Evolutionary conservation across 2,113 vertebrate species (phyloP).

Genomic region (Brienomyrus longianalis): DNA sequence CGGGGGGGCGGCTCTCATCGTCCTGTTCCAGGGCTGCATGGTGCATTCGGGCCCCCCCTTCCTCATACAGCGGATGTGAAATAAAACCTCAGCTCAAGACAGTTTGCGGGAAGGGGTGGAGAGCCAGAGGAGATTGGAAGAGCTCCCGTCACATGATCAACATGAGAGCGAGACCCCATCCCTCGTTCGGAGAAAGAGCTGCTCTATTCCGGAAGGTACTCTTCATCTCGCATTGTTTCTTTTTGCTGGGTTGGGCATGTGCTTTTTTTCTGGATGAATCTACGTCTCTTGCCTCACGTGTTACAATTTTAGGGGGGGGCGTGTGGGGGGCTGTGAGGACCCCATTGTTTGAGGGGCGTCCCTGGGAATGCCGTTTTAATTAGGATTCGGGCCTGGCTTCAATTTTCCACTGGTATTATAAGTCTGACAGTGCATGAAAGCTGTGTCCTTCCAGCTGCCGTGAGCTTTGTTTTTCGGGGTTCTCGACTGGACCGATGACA

Average conservation of each 20-base stretch:
- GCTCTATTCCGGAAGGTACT: slow-evolving; percentile 7
- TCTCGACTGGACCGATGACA: background rate
- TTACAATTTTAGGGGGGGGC: slow-evolving; percentile 67
- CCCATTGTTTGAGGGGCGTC: slow-evolving; percentile 60
- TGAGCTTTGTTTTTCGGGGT: slow-evolving; percentile 24
- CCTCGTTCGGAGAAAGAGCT: slow-evolving; percentile 48
- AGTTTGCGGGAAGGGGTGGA: slow-evolving; percentile 54
- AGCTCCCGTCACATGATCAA: slow-evolving; percentile 81
- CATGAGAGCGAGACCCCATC: slow-evolving; percentile 63
- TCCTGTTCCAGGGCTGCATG: slow-evolving; percentile 80
- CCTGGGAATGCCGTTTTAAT: slow-evolving; percentile 50
- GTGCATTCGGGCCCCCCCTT: slow-evolving; percentile 70
- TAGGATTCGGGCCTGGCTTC: slow-evolving; percentile 51
- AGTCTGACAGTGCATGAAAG: slow-evolving; percentile 43
- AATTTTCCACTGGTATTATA: slow-evolving; percentile 36
- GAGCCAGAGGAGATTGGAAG: slow-evolving; percentile 44
- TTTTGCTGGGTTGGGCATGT: background rate
- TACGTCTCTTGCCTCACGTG: slow-evolving; percentile 48
- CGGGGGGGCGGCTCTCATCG: slow-evolving; percentile 84
- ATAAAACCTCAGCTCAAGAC: slow-evolving; percentile 77
- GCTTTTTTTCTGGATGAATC: slow-evolving; percentile 34
- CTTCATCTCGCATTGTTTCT: background rate
- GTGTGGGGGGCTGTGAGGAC: slow-evolving; percentile 61
- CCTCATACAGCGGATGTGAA: slow-evolving; percentile 58
- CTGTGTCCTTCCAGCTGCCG: slow-evolving; percentile 43